Evolutionary conservation across 2,113 vertebrate genomes (phyloP), one percentile per base, ranked within the genome.

Genomic region (Chauna torquata): DNA sequence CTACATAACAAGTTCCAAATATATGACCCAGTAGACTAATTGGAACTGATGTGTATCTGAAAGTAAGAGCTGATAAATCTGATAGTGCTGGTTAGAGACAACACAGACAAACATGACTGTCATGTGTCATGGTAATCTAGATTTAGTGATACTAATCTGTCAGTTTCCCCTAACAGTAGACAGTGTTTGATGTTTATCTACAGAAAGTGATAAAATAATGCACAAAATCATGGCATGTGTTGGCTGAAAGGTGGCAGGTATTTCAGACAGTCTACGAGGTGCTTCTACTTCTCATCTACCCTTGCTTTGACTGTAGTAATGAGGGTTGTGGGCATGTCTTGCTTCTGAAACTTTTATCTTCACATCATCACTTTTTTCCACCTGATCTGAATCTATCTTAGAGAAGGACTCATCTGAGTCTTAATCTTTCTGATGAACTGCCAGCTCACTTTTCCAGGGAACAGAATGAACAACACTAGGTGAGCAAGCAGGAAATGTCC

Each of bases 311-410:
- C 25, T 14, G 9, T 38, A 38, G 47, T 36, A 61, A 90, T 45
- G 54, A 77, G 57, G 47, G 52, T 14, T 27, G 10, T 76, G 36
- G 55, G 5, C 1, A 0, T 36, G 27, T 58, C 71, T 85, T 79
- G 18, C 62, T 80, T 70, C 92, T 96, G 66, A 90, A 82, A 69
- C 62, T 68, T 85, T 42, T 58, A 8, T 83, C 76, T 94, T 96
- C 27, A 5, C 42, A 5, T 76, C 16, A 2, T 91, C 76, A 16
- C n/a, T 86, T 59, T 28, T 52, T 28, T 57, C 47, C 8, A 19
- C 23, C 59, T 78, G 65, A 47, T 20, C 44, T 65, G 34, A 88
- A 45, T 88, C 30, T 62, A 9, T 88, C 34, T 70, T 57, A 52
- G 36, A 82, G 49, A 4, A 90, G 36, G 36, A 49, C 12, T 74